Evolutionary conservation across 2,888 invertebrate genomes (phyloP).

Genomic region (Harmothoe impar): DNA sequence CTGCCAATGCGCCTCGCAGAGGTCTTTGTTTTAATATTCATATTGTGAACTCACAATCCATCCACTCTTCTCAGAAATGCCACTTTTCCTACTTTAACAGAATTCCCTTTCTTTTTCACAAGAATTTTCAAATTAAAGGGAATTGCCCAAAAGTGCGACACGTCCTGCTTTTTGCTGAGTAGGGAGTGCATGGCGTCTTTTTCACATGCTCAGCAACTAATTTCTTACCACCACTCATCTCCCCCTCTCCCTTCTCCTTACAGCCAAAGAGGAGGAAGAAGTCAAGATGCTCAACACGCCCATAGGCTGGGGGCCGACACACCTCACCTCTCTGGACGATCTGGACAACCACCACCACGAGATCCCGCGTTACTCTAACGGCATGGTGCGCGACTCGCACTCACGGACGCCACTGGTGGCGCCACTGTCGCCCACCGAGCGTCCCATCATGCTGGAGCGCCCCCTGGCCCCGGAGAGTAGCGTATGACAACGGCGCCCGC

Average conservation of each 20-base stretch:
- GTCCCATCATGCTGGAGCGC: conserved; percentile 1
- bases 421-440: not conserved
- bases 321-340: conserved; percentile 16
- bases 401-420: conserved; percentile 56
- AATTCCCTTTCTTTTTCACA: no score
- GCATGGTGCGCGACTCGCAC: conserved; percentile 45
- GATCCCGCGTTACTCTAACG: conserved; percentile 51
- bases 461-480: conserved; percentile 39
- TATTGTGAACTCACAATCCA: no score
- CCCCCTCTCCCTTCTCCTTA: not conserved
- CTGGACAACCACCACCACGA: not conserved
- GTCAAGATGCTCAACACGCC: conserved; percentile 56
- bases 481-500: conserved; percentile 58
- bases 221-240: no score
- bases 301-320: conserved; percentile 50
- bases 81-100: no score
- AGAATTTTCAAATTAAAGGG: no score
- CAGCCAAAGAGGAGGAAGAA: conserved; percentile 50
- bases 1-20: no score
- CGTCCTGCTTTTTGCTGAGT: no score
- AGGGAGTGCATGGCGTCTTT: no score
- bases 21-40: no score
- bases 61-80: no score
- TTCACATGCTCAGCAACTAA: no score
- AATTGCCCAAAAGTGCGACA: no score